Evolutionary conservation across 2,797 vertebrate species (phyloP).

Genomic region (Corythornis leucogaster): DNA sequence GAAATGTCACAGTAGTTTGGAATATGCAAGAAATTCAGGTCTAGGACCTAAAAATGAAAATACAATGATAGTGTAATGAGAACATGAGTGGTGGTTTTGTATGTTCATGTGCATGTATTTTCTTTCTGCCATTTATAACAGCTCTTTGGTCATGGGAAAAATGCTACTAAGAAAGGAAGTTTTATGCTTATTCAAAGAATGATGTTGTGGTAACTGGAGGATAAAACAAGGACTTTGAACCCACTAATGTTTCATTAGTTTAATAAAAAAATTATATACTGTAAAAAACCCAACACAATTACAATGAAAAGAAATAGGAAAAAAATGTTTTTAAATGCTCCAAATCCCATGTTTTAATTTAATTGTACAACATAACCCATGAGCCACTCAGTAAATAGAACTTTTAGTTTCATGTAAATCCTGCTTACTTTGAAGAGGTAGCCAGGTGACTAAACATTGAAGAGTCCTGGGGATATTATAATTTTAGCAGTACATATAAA

Average conservation of each 20-base stretch:
- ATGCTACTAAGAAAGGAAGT: background rate
- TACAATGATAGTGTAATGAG: background rate
- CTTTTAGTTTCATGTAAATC: conserved; percentile 42
- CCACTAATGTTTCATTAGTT: background rate
- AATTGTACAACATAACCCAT: background rate
- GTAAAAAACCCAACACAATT: background rate
- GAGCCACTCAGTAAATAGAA: background rate
- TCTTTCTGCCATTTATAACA: background rate
- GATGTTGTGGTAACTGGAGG: background rate
- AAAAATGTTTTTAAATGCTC: conserved; percentile 26
- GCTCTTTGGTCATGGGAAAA: background rate
- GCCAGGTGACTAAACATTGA: conserved; percentile 23
- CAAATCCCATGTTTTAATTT: conserved; percentile 16
- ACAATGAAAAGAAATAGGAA: conserved; percentile 10
- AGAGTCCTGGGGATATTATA: background rate
- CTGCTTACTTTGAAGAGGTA: conserved; percentile 21
- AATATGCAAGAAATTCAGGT: background rate
- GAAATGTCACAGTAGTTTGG: background rate
- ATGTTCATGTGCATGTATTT: background rate
- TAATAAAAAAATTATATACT: background rate
- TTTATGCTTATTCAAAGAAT: background rate
- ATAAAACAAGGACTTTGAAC: background rate
- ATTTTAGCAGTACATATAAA: background rate
- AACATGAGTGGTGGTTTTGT: background rate
- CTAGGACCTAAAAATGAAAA: background rate